Evolutionary conservation across 2,113 vertebrate species (phyloP).

Genomic region (Mormyrus lacerda): DNA sequence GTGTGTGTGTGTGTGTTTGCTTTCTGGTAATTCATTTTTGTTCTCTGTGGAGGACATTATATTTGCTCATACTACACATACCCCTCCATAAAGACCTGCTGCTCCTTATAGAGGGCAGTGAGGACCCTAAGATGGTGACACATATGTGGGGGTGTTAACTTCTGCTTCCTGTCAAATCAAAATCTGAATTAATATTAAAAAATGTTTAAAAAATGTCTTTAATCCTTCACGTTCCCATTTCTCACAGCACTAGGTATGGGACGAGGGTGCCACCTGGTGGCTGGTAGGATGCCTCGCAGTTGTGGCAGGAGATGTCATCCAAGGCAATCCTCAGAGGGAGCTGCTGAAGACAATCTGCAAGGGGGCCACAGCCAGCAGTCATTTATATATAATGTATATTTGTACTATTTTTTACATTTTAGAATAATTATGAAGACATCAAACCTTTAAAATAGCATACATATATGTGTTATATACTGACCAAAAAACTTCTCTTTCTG

Average conservation of each 20-base stretch:
- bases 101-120: no score
- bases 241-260: background rate
- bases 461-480: no score
- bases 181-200: background rate
- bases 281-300: slow-evolving; percentile 52
- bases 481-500: no score
- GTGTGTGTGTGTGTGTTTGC: no score
- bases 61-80: background rate
- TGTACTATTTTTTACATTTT: no score
- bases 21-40: no score
- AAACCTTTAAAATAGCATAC: no score
- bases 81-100: background rate
- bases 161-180: background rate
- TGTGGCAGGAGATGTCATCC: slow-evolving; percentile 58
- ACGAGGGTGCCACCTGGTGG: slow-evolving; percentile 49
- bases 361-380: background rate
- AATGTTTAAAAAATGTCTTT: background rate
- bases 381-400: no score
- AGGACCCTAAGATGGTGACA: background rate
- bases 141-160: background rate
- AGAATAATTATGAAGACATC: no score
- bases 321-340: slow-evolving; percentile 36
- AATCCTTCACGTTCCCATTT: background rate
- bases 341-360: slow-evolving; percentile 53
- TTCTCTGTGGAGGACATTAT: background rate